Conservation (phyloP, 1,140 invertebrate genomes). For the Aphelenchoides avenae region DNA sequence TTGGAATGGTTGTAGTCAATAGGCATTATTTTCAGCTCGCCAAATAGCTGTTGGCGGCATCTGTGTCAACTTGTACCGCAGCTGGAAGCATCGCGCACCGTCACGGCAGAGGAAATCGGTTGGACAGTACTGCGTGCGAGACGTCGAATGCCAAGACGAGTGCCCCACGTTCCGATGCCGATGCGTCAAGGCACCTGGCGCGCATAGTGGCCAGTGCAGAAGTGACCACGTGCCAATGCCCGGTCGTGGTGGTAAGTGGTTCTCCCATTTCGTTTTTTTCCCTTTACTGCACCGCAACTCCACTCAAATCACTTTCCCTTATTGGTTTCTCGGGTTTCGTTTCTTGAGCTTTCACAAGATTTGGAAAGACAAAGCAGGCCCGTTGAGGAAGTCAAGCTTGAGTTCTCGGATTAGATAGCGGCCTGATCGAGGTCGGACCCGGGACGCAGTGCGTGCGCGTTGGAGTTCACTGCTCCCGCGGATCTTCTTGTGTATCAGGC, state of each 20-base stretch:
- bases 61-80: constrained; percentile 39
- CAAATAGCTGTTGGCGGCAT: constrained; percentile 46
- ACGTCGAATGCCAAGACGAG: constrained; percentile 11
- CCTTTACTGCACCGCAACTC: too few relatives aligned
- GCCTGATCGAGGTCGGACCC: too few relatives aligned
- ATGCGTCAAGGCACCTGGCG: constrained; percentile 1
- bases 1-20: not conserved
- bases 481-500: constrained; percentile 11
- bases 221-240: constrained; percentile 1
- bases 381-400: too few relatives aligned
- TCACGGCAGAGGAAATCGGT: not conserved
- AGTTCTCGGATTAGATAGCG: too few relatives aligned
- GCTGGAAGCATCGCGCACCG: constrained; percentile 12
- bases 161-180: constrained; percentile 11
- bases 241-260: not conserved
- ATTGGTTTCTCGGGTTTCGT: too few relatives aligned
- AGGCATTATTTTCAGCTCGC: constrained; percentile 24
- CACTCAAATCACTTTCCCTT: too few relatives aligned
- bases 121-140: constrained; percentile 16
- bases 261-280: too few relatives aligned
- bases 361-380: too few relatives aligned
- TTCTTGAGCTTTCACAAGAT: too few relatives aligned
- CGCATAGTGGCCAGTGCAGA: constrained; percentile 4
- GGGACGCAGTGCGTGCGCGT: constrained; percentile 19
- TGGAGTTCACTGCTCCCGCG: constrained; percentile 9